Base-by-base conservation (phyloP, 2,113 vertebrate species). In the Sphaerodactylus townsendi region DNA sequence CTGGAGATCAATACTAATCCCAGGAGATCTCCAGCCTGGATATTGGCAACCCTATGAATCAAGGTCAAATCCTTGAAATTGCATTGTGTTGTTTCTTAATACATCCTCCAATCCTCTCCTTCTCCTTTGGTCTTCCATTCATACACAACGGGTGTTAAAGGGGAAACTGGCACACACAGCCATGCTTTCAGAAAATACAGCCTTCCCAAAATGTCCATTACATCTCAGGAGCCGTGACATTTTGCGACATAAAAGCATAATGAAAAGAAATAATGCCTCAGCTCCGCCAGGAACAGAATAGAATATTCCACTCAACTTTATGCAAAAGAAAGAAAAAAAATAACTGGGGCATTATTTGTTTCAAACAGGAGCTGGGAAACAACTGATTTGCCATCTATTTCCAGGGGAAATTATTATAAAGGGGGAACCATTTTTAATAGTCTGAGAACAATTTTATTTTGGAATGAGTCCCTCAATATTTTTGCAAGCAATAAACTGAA, bases 221-320 rank as follows among this genome's bases (percentile, higher is more conserved):
- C 95, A 94, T 92, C 88, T 90, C 92, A 23, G 3, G 93, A 93
- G 94, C 84, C 87, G 87, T 84, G 71, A 75, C 83, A 93, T 95
- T 96, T 92, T 50, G 70, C 83, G 89, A 85, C 92, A 95, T 94
- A 96, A 96, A 96, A 96, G 93, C 95, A 92, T 95, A 96, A 96
- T 96, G 94, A 96, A 95, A 95, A 96, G 95, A 96, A 96, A 96
- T 96, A 94, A 93, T 5, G 41, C 92, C 88, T 93, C 81, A 13
- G 84, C 94, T 96, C 96, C 93, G 95, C 85, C 91, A 95, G 96
- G 90, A 93, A 95, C 92, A 79, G 93, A 93, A 90, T 84, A 93
- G 93, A 95, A 95, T 93, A 95, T 94, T 92, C 95, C 94, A 95
- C 96, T 96, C 96, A 96, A 95, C 93, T 95, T 96, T 93, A 96